Percentiles rank a stretch among this genome's conserved stretches.
These are phyloP conservation scores for Gerris lacustris DNA, from an alignment of 2,888 invertebrate species.

Conservation along the genomic window DNA sequence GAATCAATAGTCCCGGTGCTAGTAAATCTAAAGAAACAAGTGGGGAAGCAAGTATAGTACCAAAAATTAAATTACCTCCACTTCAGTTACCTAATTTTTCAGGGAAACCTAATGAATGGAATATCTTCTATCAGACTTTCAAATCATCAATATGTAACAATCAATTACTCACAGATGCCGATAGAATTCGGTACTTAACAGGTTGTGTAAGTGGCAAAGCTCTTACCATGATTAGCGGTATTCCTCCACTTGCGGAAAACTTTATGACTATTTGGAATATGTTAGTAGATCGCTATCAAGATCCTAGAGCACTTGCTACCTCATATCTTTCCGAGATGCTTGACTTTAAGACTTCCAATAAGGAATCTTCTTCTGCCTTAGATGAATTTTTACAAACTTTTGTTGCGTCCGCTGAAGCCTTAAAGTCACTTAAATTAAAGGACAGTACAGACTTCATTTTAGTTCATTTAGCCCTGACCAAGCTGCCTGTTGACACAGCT, in stretches of 20 bases:
- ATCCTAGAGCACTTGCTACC: constrained; percentile 14
- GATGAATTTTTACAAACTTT: constrained; percentile 16
- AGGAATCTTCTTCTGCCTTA: constrained; percentile 7
- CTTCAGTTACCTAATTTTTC: background rate
- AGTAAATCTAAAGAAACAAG: background rate
- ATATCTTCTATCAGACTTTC: background rate
- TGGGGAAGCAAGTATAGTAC: background rate
- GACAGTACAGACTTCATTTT: constrained; percentile 18
- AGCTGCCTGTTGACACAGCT: constrained; percentile 6
- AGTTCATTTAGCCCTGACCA: constrained; percentile 16
- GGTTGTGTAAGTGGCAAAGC: constrained; percentile 12
- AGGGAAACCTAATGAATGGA: background rate
- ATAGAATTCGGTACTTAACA: constrained; percentile 19
- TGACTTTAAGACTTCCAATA: constrained; percentile 15
- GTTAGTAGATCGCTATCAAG: constrained; percentile 15
- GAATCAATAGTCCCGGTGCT: background rate
- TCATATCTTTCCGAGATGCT: constrained; percentile 17
- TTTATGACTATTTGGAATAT: constrained; percentile 19
- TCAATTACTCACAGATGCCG: background rate
- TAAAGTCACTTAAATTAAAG: background rate
- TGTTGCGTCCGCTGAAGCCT: constrained; percentile 10
- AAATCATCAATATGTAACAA: background rate
- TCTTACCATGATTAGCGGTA: constrained; percentile 4
- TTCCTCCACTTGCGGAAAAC: constrained; percentile 14
- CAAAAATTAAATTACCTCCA: background rate